Conservation (phyloP, 1,140 invertebrate species). For the Drosophila insularis region DNA sequence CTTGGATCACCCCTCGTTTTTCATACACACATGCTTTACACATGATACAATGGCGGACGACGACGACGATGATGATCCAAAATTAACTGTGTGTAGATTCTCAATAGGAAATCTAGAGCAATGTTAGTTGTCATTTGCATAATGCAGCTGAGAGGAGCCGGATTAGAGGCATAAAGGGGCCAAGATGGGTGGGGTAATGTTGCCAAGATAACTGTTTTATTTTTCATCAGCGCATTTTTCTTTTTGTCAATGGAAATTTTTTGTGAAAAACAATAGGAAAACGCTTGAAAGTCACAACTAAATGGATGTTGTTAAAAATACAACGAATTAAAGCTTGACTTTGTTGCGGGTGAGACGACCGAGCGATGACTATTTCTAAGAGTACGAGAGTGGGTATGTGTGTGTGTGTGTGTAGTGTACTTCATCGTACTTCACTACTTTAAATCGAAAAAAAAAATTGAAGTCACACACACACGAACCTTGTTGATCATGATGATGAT, state of each 20-base stretch:
- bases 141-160: constrained; percentile 11
- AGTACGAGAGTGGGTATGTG: neutral
- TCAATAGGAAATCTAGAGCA: constrained; percentile 47
- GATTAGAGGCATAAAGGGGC: neutral
- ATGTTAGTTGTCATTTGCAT: constrained; percentile 49
- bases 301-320: constrained; percentile 39
- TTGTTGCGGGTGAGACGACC: constrained; percentile 49
- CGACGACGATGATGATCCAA: constrained; percentile 11
- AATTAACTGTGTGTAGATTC: constrained; percentile 33
- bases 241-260: constrained; percentile 63
- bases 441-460: constrained; percentile 45
- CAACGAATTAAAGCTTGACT: constrained; percentile 72
- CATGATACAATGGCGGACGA: constrained; percentile 36
- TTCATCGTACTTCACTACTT: too few relatives aligned
- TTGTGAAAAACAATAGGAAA: constrained; percentile 48
- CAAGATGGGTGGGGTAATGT: neutral
- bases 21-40: constrained; percentile 53
- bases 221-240: constrained; percentile 16
- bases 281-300: constrained; percentile 10
- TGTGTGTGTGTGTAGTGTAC: constrained; percentile 4
- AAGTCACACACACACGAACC: constrained; percentile 37
- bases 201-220: constrained; percentile 4
- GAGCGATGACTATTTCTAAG: neutral
- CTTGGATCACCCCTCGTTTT: constrained; percentile 28
- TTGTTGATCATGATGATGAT: constrained; percentile 21